phyloP scores from a whole-genome alignment of 2,113 vertebrate species.

The Oreotragus oreotragus region DNA sequence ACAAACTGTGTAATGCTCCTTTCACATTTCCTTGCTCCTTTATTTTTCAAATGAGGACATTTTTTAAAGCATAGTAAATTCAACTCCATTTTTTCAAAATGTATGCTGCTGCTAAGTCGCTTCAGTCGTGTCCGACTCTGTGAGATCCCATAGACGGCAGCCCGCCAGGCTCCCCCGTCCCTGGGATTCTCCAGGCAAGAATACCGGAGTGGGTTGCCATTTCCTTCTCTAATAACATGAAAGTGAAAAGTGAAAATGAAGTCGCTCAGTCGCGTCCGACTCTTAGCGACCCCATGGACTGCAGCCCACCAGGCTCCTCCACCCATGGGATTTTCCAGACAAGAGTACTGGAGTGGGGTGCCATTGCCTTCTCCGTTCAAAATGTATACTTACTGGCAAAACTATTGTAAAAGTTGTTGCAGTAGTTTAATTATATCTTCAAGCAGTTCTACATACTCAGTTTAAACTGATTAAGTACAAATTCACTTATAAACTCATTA shows the following conservation, averaged over 20 bases:
- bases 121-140: too few species aligned
- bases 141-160: too few species aligned
- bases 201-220: too few species aligned
- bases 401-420: not conserved
- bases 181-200: too few species aligned
- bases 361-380: not conserved
- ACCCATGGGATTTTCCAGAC: too few species aligned
- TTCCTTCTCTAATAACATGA: too few species aligned
- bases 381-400: slow-evolving; percentile 21
- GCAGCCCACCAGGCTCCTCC: too few species aligned
- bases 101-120: not conserved
- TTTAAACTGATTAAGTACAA: slow-evolving; percentile 43
- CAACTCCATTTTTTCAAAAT: slow-evolving; percentile 21
- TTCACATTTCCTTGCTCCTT: not conserved
- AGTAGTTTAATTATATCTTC: slow-evolving; percentile 24
- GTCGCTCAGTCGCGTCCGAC: too few species aligned
- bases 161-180: too few species aligned
- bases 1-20: not conserved
- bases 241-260: too few species aligned
- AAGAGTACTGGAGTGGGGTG: too few species aligned
- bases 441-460: slow-evolving; percentile 25
- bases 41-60: slow-evolving; percentile 3
- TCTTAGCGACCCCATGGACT: too few species aligned
- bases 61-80: not conserved
- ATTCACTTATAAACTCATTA: slow-evolving; percentile 25